A percentile compares a stretch with the other conserved stretches of the same genome.
phyloP scores from a whole-genome alignment of 1,140 invertebrate species.

The Hylyphantes graminicola region DNA sequence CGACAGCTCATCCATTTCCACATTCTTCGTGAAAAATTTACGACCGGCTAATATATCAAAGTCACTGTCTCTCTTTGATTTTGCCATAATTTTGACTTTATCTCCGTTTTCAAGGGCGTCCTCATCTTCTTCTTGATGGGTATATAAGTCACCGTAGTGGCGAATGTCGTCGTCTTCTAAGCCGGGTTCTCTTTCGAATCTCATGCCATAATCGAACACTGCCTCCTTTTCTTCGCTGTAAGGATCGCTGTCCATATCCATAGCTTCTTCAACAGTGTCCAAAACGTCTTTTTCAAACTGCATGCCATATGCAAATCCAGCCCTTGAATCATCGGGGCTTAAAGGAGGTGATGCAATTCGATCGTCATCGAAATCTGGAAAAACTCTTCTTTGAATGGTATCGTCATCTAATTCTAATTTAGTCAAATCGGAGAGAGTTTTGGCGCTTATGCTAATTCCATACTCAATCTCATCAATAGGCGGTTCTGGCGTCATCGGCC shows the following conservation, averaged over 20 bases:
- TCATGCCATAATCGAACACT: constrained; percentile 32
- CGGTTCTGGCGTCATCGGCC: constrained; percentile 71
- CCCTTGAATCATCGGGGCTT: constrained; percentile 30
- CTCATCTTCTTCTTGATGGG: constrained; percentile 75
- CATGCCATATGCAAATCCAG: constrained; percentile 48
- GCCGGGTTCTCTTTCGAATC: constrained; percentile 67
- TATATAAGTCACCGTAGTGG: constrained; percentile 67
- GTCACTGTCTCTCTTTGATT: constrained; percentile 82
- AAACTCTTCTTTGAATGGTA: background rate
- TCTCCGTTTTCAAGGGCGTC: constrained; percentile 76
- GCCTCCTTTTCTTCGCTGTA: constrained; percentile 54
- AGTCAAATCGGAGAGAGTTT: background rate
- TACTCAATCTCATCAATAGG: constrained; percentile 28
- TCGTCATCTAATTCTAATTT: background rate
- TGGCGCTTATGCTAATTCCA: background rate
- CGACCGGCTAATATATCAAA: constrained; percentile 83
- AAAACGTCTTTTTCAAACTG: constrained; percentile 58
- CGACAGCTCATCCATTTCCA: constrained; percentile 68
- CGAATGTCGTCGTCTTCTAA: constrained; percentile 76
- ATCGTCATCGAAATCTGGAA: constrained; percentile 2
- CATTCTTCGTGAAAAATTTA: constrained; percentile 75
- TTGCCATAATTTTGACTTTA: constrained; percentile 68
- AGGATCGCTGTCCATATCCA: constrained; percentile 81
- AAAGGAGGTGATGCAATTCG: constrained; percentile 3
- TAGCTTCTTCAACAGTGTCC: constrained; percentile 68